Conservation (phyloP, 2,113 vertebrate species). For the Ceyx margarethae region DNA sequence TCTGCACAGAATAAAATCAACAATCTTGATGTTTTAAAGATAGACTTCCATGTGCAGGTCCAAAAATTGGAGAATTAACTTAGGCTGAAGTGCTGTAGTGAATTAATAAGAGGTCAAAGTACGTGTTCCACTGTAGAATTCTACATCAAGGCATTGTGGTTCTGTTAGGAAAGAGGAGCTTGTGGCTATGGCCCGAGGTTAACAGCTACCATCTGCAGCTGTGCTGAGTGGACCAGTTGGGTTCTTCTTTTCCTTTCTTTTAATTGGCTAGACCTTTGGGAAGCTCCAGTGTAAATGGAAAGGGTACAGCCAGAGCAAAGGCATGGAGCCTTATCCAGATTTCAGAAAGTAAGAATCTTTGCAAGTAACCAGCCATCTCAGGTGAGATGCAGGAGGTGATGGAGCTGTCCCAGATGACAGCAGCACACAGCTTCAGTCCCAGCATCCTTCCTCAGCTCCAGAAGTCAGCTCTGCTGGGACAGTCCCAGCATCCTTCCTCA, state of each 20-base stretch:
- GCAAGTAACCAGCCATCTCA: not conserved
- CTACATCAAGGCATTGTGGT: constrained; percentile 5
- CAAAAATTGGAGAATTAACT: not conserved
- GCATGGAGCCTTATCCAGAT: not conserved
- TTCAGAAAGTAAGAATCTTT: not conserved
- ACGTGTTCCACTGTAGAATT: not conserved
- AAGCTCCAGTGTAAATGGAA: not conserved
- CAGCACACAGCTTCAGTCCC: constrained; percentile 1
- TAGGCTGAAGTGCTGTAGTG: not conserved
- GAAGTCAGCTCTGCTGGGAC: too few relatives aligned
- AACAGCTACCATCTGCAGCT: constrained; percentile 10
- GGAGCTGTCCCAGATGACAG: not conserved
- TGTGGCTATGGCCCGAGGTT: not conserved
- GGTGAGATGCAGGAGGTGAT: not conserved
- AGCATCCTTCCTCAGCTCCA: not conserved
- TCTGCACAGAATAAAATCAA: not conserved
- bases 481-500: too few relatives aligned
- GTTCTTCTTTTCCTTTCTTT: constrained; percentile 17
- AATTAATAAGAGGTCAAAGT: not conserved
- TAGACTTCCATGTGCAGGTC: not conserved
- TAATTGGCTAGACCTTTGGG: not conserved
- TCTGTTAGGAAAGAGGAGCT: constrained; percentile 6
- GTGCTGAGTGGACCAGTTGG: not conserved
- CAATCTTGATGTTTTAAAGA: not conserved
- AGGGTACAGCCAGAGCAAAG: not conserved